A percentile compares a stretch with the other conserved stretches of the same genome.
These are phyloP conservation scores for Sthenelais limicola DNA, from an alignment of 2,888 invertebrate genomes.

Conservation along the genomic window DNA sequence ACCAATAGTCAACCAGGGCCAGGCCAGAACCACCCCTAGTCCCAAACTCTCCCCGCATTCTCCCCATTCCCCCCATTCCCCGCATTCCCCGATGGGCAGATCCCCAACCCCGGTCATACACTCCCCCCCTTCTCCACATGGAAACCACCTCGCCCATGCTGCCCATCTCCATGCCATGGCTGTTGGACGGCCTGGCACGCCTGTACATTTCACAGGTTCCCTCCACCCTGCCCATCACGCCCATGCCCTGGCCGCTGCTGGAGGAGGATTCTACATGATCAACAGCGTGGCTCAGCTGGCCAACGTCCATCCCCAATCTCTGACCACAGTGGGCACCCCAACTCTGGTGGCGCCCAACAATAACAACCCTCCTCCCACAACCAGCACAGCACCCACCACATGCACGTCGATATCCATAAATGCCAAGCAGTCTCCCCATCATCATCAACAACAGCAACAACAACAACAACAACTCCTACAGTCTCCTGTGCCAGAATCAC, in stretches of 20 bases:
- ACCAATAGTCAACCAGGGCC: too few species aligned
- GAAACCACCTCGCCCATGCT: not conserved
- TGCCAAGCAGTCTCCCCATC: not conserved
- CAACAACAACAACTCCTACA: not conserved
- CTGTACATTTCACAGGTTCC: not conserved
- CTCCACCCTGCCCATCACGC: conserved; percentile 32
- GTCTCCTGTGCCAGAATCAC: too few species aligned
- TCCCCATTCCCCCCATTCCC: conserved; percentile 25
- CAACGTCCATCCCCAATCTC: not conserved
- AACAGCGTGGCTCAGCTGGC: conserved; percentile 18
- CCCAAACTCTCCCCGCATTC: conserved; percentile 36
- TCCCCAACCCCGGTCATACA: conserved; percentile 6
- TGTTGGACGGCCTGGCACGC: not conserved
- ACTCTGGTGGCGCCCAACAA: not conserved
- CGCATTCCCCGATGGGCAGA: conserved; percentile 17
- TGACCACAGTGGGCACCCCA: not conserved
- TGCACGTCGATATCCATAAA: too few species aligned
- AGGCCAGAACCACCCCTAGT: not conserved
- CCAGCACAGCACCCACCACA: too few species aligned
- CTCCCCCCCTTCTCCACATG: conserved; percentile 28
- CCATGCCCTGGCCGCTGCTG: conserved; percentile 17
- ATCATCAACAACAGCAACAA: not conserved
- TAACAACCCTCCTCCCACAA: too few species aligned
- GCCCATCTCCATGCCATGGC: conserved; percentile 31
- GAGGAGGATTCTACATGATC: conserved; percentile 15